Evolutionary conservation across 2,888 invertebrate genomes (phyloP), one percentile per base, ranked within the genome.

Genomic region (Yponomeuta plumbellus): DNA sequence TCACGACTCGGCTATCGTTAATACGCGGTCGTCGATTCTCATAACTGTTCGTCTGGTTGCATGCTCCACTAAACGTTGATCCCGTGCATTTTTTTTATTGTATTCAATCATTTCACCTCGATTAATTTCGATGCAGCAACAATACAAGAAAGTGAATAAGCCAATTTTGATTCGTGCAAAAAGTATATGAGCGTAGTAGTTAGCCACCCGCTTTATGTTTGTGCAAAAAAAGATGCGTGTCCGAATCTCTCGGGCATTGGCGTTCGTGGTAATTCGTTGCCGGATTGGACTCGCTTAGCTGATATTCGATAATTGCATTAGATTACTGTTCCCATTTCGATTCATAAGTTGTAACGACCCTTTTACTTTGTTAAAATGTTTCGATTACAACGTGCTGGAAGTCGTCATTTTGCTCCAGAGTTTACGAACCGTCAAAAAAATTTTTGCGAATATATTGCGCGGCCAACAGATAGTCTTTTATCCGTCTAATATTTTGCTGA

Each of bases 1-100:
- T 70, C 69, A 72, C 70, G 71, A 77, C 17, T 34, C 72, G 73
- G 66, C 44, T 52, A 13, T 52, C 44, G 44, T 17, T 52, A 52
- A 52, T 52, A 52, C 17, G 44, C 17, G 17, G 44, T 52, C 44
- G 44, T 17, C 44, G 44, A 52, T 52, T 52, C 44, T 13, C 44
- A 52, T 52, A 52, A 52, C 44, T 52, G 44, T 52, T 52, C 44
- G 17, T 52, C 44, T 52, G 17, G 44, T 52, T 17, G 13, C 13
- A 17, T 52, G 44, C 17, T 17, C 44, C 17, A 52, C 44, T 52
- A 17, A 5, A 17, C 44, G 44, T 4, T 52, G 44, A 52, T 52
- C 44, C 44, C 44, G 44, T 52, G 44, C 44, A 17, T 11, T 52
- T 52, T 52, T 17, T 17, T 17, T 5, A 52, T 52, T 52, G 5